These are phyloP conservation scores for Spermophilus dauricus DNA, from an alignment of 2,113 vertebrate species.

Conservation along the genomic window DNA sequence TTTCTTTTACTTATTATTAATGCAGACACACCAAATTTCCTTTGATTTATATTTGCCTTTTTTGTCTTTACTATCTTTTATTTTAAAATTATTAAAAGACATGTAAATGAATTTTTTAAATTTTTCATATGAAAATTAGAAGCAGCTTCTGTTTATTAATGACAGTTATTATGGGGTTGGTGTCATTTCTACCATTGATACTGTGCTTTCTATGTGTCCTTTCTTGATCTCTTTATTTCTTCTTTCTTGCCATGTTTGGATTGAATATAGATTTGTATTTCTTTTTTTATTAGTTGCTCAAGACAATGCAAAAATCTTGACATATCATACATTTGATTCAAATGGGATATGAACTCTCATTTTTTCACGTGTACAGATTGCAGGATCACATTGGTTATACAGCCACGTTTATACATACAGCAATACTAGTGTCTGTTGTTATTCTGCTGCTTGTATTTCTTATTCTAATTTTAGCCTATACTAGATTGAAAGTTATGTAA, in stretches of 20 bases:
- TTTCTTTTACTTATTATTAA: not conserved
- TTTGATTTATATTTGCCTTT: constrained; percentile 11
- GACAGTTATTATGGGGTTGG: not conserved
- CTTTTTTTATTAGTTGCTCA: not conserved
- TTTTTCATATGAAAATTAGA: not conserved
- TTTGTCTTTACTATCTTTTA: not conserved
- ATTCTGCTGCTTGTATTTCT: not conserved
- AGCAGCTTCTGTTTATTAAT: not conserved
- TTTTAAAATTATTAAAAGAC: constrained; percentile 34
- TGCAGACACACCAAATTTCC: not conserved
- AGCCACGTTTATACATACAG: too few relatives aligned
- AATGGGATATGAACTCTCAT: too few relatives aligned
- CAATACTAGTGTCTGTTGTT: too few relatives aligned
- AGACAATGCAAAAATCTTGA: too few relatives aligned
- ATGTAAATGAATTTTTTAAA: not conserved
- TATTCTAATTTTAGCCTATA: not conserved
- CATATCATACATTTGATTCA: too few relatives aligned
- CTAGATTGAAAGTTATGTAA: not conserved
- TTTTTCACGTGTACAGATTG: too few relatives aligned
- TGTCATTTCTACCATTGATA: not conserved
- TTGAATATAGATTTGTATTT: not conserved
- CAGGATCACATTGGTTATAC: too few relatives aligned
- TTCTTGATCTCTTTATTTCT: not conserved
- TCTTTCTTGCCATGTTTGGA: not conserved
- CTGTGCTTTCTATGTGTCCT: rapidly evolving